These are phyloP conservation scores for Incurvaria masculella DNA, from an alignment of 2,888 invertebrate species.

Conservation along the genomic window DNA sequence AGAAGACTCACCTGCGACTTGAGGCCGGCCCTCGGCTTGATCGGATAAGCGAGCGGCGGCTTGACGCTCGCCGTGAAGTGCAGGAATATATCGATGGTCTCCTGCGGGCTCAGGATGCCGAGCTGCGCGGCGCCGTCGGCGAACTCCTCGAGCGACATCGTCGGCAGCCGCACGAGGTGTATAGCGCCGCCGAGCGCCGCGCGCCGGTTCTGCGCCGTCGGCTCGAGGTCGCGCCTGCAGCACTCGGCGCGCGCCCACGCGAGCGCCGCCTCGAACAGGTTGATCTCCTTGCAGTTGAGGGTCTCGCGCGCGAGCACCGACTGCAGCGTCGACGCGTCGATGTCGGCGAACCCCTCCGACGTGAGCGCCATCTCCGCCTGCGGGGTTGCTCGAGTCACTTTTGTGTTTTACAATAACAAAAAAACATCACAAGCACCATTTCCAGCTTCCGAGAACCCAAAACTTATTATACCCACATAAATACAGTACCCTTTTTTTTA, in stretches of 20 bases:
- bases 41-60: conserved; percentile 78
- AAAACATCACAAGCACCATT: too few relatives aligned
- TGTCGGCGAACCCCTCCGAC: conserved; percentile 95
- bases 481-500: too few relatives aligned
- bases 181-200: conserved; percentile 74
- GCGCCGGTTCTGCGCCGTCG: conserved; percentile 75
- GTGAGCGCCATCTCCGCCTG: conserved; percentile 95
- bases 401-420: too few relatives aligned
- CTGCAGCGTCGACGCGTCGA: conserved; percentile 89
- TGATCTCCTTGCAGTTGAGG: conserved; percentile 91
- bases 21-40: conserved; percentile 79
- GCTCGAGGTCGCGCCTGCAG: conserved; percentile 74
- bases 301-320: conserved; percentile 91
- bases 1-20: conserved; percentile 70
- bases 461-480: too few relatives aligned
- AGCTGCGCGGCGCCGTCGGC: conserved; percentile 94
- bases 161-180: conserved; percentile 87
- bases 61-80: conserved; percentile 90
- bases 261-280: conserved; percentile 85
- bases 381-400: too few relatives aligned
- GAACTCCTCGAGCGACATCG: conserved; percentile 88
- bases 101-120: conserved; percentile 86
- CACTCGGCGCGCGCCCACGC: conserved; percentile 95
- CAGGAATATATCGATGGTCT: conserved; percentile 93
- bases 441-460: too few relatives aligned